phyloP scores from a whole-genome alignment of 2,113 vertebrate genomes.

The Lamprologus tigripictilis region DNA sequence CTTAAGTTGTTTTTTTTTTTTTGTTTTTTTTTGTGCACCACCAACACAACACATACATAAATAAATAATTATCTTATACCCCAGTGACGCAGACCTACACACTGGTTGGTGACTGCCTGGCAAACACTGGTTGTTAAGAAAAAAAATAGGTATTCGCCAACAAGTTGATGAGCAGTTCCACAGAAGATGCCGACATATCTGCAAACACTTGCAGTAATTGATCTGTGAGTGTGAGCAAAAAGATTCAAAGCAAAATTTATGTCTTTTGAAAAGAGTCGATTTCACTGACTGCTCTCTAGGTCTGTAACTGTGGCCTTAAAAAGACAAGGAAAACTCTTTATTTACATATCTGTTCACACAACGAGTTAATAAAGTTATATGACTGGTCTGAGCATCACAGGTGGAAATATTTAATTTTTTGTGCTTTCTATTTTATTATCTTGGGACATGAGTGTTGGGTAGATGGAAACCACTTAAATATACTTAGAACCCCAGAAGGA shows the following conservation, averaged over 20 bases:
- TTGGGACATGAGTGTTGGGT: background rate
- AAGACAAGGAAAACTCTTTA: background rate
- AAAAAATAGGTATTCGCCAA: background rate
- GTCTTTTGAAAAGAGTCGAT: background rate
- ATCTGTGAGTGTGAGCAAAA: background rate
- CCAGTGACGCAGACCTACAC: background rate
- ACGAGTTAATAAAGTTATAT: background rate
- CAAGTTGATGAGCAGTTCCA: background rate
- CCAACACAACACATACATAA: background rate
- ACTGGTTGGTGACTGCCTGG: background rate
- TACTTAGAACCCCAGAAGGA: background rate
- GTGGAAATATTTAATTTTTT: accelerated
- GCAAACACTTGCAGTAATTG: background rate
- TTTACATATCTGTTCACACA: background rate
- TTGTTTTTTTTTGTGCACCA: background rate
- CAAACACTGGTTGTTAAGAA: background rate
- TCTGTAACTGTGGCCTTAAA: background rate
- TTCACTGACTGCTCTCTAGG: background rate
- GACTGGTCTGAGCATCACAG: background rate
- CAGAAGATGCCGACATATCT: background rate
- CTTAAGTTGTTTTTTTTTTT: background rate
- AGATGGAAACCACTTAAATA: background rate
- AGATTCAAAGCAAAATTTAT: background rate
- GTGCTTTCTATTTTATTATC: background rate
- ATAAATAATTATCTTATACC: background rate